Conservation (phyloP, 2,888 invertebrate species). For the Tinea pellionella region DNA sequence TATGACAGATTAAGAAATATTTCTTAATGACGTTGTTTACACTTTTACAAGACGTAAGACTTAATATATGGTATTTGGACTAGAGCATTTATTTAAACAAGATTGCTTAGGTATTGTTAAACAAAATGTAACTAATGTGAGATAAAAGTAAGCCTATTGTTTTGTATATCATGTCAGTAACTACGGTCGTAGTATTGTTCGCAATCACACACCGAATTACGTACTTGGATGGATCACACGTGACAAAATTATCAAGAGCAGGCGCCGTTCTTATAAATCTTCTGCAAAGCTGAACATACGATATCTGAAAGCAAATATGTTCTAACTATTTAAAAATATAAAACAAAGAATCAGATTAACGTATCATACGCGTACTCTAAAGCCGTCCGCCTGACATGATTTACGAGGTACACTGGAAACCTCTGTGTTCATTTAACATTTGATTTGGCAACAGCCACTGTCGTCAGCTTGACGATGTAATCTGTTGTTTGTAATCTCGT, state of each 20-base stretch:
- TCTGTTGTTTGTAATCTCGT: constrained; percentile 59
- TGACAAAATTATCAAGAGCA: constrained; percentile 58
- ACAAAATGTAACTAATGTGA: constrained; percentile 26
- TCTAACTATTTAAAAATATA: constrained; percentile 66
- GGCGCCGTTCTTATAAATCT: constrained; percentile 65
- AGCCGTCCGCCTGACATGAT: constrained; percentile 53
- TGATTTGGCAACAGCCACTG: constrained; percentile 60
- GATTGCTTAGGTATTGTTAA: constrained; percentile 2
- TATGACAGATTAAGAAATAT: constrained; percentile 1
- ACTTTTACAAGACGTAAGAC: background rate
- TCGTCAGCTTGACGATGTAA: constrained; percentile 60
- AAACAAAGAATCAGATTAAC: constrained; percentile 66
- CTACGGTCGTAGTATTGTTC: constrained; percentile 44
- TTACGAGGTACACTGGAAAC: constrained; percentile 52
- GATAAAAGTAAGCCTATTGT: constrained; percentile 61
- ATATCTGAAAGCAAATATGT: constrained; percentile 67
- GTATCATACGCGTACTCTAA: constrained; percentile 56
- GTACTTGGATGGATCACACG: constrained; percentile 60
- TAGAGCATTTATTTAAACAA: constrained; percentile 3
- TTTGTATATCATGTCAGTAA: constrained; percentile 43
- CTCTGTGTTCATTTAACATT: constrained; percentile 51
- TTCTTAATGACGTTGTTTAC: constrained; percentile 1
- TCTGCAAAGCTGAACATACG: constrained; percentile 51
- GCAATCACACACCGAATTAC: constrained; percentile 64
- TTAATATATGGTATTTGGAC: background rate